These are phyloP conservation scores for Trachymyrmex cornetzi DNA, from an alignment of 1,140 invertebrate genomes.

Conservation along the genomic window DNA sequence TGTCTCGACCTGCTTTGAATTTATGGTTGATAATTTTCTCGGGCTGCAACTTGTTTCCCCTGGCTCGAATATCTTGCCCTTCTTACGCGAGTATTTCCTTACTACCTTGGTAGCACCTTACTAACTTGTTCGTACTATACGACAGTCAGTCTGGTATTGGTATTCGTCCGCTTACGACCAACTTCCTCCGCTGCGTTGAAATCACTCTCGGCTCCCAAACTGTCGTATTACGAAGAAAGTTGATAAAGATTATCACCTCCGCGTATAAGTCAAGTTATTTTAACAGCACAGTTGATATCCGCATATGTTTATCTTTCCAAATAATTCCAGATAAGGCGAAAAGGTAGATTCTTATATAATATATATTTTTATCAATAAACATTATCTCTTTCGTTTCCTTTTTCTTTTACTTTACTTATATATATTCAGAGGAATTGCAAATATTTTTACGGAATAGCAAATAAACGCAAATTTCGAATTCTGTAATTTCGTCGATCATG, in stretches of 20 bases:
- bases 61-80: constrained; percentile 59
- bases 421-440: background rate
- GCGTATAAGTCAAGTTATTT: background rate
- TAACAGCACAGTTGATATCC: background rate
- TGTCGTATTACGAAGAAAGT: constrained; percentile 44
- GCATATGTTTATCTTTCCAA: background rate
- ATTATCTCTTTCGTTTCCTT: background rate
- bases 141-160: constrained; percentile 36
- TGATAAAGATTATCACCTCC: constrained; percentile 46
- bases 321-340: background rate
- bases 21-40: constrained; percentile 70
- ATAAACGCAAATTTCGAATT: constrained; percentile 8
- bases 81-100: constrained; percentile 60
- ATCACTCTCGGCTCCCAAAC: constrained; percentile 46
- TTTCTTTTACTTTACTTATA: too few relatives aligned
- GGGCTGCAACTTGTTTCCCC: constrained; percentile 63
- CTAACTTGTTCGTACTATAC: constrained; percentile 54
- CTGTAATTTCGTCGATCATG: constrained; percentile 29
- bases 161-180: constrained; percentile 53
- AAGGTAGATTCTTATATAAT: background rate
- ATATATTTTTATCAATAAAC: constrained; percentile 1
- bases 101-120: constrained; percentile 39
- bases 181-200: constrained; percentile 55
- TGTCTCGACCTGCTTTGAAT: constrained; percentile 63
- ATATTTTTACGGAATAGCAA: constrained; percentile 10